Percentiles rank a stretch among this genome's conserved stretches.
Evolutionary conservation across 64 coral and sea anemone genomes (phyloP).

Genomic region (Montipora capricornis): DNA sequence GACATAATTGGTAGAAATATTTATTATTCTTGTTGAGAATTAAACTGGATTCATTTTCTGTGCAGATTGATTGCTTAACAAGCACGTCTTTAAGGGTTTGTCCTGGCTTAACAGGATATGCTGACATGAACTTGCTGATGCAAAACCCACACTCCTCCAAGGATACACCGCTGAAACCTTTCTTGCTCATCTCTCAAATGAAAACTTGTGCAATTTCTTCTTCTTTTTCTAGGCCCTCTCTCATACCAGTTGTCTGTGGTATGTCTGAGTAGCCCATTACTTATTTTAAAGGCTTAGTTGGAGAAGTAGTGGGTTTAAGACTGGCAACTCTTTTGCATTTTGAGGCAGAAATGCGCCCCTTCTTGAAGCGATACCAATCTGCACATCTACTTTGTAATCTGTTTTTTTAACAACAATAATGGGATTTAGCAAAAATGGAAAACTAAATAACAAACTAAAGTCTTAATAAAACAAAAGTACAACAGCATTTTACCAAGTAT

Average conservation of each 20-base stretch:
- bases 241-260: constrained; percentile 50
- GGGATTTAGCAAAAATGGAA: constrained; percentile 2
- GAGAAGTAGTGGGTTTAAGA: constrained; percentile 59
- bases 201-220: constrained; percentile 42
- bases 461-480: no score
- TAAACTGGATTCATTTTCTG: constrained; percentile 9
- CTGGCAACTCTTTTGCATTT: constrained; percentile 60
- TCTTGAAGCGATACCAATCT: constrained; percentile 51
- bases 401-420: background rate
- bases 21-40: constrained; percentile 32
- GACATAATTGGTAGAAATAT: constrained; percentile 41
- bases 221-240: constrained; percentile 45
- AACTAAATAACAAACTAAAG: background rate
- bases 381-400: constrained; percentile 30
- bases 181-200: constrained; percentile 25
- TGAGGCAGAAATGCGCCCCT: constrained; percentile 55
- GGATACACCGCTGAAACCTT: constrained; percentile 33
- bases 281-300: constrained; percentile 46
- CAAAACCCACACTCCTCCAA: constrained; percentile 59
- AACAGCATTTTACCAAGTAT: no score
- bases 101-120: background rate
- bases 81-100: constrained; percentile 22
- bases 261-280: constrained; percentile 29
- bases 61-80: constrained; percentile 22
- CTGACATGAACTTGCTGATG: background rate